Evolutionary conservation across 1,140 invertebrate genomes (phyloP), one percentile per base, ranked within the genome.

Genomic region (Camponotus vicinus): DNA sequence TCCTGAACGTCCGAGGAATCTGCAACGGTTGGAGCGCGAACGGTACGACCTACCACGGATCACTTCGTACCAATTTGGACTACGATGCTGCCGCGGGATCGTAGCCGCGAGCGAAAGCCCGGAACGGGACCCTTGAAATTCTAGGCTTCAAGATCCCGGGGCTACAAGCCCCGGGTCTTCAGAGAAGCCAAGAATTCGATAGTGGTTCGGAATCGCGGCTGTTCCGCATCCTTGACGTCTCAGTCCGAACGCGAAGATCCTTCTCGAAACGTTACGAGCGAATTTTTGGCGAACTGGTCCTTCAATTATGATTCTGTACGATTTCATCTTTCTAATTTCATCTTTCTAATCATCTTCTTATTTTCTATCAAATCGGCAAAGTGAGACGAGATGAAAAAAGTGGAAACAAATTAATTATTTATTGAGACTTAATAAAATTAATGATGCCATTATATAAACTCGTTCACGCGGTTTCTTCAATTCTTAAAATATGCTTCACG

Each of bases 21-120:
- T 76, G 89, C 90, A 90, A 90, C 89, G 89, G 89, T 90, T 89
- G 89, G 90, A 90, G 84, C 89, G 88, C 89, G 88, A 82, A 37
- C 40, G 89, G 86, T 90, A 90, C 88, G 89, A 90, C 80, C 88
- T 82, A 79, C 88, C 88, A 87, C 64, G 86, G 82, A 90, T 90
- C 89, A 90, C 89, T 90, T 90, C 76, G 78, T 57, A 88, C 75
- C 88, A 86, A 76, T 86, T 90, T 86, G 42, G 86, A 88, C 69
- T 88, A 90, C 89, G 88, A 90, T 86, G 89, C 76, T 85, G 85
- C 89, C 86, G 70, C 88, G 80, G 87, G 88, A 59, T 85, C 88
- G 88, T 90, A 85, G 89, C 88, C 79, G 69, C 66, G 78, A 84
- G 89, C 79, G 85, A 89, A 89, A 89, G 88, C 85, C 73, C 85